phyloP scores from a whole-genome alignment of 2,888 invertebrate species.

The Phymatocera aterrima region DNA sequence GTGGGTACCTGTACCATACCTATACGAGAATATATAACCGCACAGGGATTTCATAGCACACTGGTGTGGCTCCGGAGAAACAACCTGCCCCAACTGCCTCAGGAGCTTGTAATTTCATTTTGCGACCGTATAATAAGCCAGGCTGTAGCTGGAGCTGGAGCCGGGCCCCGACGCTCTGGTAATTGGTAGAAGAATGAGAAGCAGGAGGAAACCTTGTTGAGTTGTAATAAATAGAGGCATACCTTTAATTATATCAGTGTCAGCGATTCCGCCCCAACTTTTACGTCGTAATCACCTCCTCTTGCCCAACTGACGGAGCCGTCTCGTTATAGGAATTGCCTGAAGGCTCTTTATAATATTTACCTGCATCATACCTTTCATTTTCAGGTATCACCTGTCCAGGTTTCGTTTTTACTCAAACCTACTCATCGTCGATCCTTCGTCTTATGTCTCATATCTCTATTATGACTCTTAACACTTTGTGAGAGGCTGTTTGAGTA shows the following conservation, averaged over 20 bases:
- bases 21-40: not conserved
- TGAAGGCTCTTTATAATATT: slow-evolving; percentile 23
- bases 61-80: slow-evolving; percentile 38
- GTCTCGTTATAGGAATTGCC: slow-evolving; percentile 39
- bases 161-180: slow-evolving; percentile 49
- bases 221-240: slow-evolving; percentile 43
- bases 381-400: slow-evolving; percentile 5
- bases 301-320: slow-evolving; percentile 26
- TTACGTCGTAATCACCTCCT: slow-evolving; percentile 32
- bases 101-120: slow-evolving; percentile 53
- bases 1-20: not conserved
- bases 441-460: not conserved
- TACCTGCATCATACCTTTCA: slow-evolving; percentile 12
- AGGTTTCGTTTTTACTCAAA: not conserved
- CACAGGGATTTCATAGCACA: slow-evolving; percentile 32
- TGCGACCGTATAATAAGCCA: slow-evolving; percentile 51
- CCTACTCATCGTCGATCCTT: not conserved
- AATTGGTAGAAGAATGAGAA: slow-evolving; percentile 39
- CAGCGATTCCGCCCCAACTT: slow-evolving; percentile 43
- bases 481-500: too few species aligned
- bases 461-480: not conserved
- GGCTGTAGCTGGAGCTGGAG: too few species aligned
- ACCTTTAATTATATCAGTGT: slow-evolving; percentile 47
- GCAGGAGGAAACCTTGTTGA: slow-evolving; percentile 28
- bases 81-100: slow-evolving; percentile 46